Evolutionary conservation across 2,113 vertebrate genomes (phyloP), one percentile per base, ranked within the genome.

Genomic region (Leucopsar rothschildi): DNA sequence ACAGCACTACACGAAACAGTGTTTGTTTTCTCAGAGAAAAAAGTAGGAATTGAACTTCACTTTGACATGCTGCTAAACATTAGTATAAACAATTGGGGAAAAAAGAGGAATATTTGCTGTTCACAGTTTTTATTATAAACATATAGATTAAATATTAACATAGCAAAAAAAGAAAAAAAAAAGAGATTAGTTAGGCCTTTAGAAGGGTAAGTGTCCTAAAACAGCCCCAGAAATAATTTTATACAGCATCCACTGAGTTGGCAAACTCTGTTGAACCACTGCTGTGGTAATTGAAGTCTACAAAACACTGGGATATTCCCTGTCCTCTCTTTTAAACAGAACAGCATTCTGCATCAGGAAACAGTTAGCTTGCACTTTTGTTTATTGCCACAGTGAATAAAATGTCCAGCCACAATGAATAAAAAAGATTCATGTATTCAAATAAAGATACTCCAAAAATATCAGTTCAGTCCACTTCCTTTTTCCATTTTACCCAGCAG

Each of bases 101-200:
- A 45, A 42, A 35, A 42, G 50, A 18, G 2, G 18, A 50, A 10
- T 69, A 66, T 27, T 57, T 91, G 73, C 31, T 86, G 18, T 69
- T 91, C 18, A 37, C 66, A 80, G 77, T 25, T 80, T 95, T 91
- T 85, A 94, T 95, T 79, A 50, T 63, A 85, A 95, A 95, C 35
- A 72, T 19, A 33, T 13, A 85, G 72, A 89, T 92, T 89, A 94
- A 92, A 94, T 85, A 94, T 55, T 72, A 89, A 33, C 42, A 65
- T 25, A 85, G 31, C 5, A 72, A 72, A 80, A 83, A 35, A 82
- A 82, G 13, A 17, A 5, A 9, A 37, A 37, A 45, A 45, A 45
- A 45, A 45, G 50, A 69, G 12, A 70, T 16, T 60, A 50, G 28
- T 29, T 35, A 85, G n/a, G 40, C 16, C 45, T 66, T 86, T 68